These are phyloP conservation scores for Eupithecia dodoneata DNA, from an alignment of 2,888 invertebrate genomes.

Conservation along the genomic window DNA sequence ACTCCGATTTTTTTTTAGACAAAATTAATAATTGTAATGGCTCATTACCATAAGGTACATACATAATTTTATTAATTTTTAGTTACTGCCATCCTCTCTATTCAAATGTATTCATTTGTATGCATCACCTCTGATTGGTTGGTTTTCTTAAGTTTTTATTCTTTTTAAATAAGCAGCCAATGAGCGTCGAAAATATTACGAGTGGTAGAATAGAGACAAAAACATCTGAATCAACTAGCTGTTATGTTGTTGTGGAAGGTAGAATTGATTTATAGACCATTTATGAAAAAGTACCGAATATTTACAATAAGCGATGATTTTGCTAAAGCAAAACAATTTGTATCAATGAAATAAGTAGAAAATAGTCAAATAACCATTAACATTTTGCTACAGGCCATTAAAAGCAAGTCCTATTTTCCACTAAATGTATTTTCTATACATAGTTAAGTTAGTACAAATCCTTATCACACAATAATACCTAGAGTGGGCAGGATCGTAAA, in stretches of 20 bases:
- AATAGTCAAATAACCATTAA: background rate
- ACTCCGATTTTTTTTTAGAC: too few species aligned
- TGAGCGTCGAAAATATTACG: too few species aligned
- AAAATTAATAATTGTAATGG: too few species aligned
- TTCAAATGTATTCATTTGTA: too few species aligned
- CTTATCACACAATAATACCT: slow-evolving; percentile 37
- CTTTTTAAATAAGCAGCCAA: too few species aligned
- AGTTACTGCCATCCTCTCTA: too few species aligned
- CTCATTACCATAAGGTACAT: too few species aligned
- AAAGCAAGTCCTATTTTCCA: background rate
- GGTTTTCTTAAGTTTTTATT: too few species aligned
- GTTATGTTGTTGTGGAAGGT: background rate
- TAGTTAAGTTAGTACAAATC: background rate
- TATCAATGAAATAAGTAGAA: background rate
- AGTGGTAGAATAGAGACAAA: background rate
- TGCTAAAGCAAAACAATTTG: background rate
- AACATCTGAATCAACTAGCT: background rate
- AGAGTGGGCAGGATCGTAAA: slow-evolving; percentile 30
- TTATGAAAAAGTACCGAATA: too few species aligned
- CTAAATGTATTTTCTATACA: background rate
- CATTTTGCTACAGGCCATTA: background rate
- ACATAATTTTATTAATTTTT: too few species aligned
- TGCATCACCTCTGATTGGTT: too few species aligned
- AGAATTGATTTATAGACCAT: too few species aligned
- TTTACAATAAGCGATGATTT: background rate